Evolutionary conservation across 2,888 invertebrate genomes (phyloP).

Genomic region (Buathra laborator): DNA sequence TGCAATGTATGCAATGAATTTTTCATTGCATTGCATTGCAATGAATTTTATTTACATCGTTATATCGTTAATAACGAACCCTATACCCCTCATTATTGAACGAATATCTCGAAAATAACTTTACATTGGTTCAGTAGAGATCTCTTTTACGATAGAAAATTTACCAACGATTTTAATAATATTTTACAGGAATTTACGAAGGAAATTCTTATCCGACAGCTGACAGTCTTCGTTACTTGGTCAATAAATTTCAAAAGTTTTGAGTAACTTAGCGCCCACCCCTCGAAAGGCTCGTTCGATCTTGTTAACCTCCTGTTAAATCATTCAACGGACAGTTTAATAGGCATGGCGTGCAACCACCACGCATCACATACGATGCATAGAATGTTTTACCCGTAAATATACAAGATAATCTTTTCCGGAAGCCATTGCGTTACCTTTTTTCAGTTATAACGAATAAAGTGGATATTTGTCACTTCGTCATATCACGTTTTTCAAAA

Average conservation of each 20-base stretch:
- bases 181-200: conserved; percentile 41
- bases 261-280: not conserved
- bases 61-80: not conserved
- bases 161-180: conserved; percentile 45
- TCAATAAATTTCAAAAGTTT: conserved; percentile 59
- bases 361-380: conserved; percentile 17
- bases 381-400: not conserved
- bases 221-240: conserved; percentile 65
- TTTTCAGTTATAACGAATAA: too few species aligned
- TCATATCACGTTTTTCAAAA: too few species aligned
- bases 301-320: conserved; percentile 59
- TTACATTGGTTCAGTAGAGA: not conserved
- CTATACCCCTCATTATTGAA: not conserved
- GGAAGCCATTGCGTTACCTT: too few species aligned
- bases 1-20: too few species aligned
- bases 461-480: too few species aligned
- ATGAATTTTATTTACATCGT: not conserved
- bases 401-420: conserved; percentile 9
- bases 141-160: conserved; percentile 35
- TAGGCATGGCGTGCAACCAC: conserved; percentile 51
- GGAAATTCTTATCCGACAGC: conserved; percentile 64
- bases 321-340: conserved; percentile 62
- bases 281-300: conserved; percentile 27
- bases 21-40: too few species aligned
- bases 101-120: not conserved